Conservation (phyloP, 92 coral and sea anemone genomes). For the Ricordea florida region DNA sequence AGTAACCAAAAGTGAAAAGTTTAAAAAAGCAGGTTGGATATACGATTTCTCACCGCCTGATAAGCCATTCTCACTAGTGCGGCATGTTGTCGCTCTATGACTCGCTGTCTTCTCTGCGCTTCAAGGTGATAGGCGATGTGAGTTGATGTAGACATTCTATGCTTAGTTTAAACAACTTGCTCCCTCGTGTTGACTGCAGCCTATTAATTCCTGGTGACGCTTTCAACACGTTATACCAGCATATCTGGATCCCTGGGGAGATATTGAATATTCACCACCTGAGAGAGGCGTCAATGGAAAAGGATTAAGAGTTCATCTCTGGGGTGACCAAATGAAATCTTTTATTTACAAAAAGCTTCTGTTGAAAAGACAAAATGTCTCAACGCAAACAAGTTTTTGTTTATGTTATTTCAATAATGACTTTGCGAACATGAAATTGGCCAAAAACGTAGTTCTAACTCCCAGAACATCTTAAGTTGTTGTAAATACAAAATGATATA, state of each 20-base stretch:
- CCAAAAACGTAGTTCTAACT: too few relatives aligned
- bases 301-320: constrained; percentile 1
- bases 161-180: neutral
- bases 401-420: too few relatives aligned
- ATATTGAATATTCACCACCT: neutral
- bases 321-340: constrained; percentile 4
- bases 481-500: too few relatives aligned
- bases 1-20: too few relatives aligned
- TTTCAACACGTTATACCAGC: neutral
- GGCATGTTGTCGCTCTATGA: constrained; percentile 77
- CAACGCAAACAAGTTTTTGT: constrained; percentile 1
- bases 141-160: constrained; percentile 3
- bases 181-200: neutral
- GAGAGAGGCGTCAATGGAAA: neutral
- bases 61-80: constrained; percentile 52
- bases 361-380: neutral
- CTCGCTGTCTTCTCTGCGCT: constrained; percentile 81
- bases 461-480: too few relatives aligned
- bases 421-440: too few relatives aligned
- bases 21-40: too few relatives aligned
- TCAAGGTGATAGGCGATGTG: constrained; percentile 79
- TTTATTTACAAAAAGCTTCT: neutral
- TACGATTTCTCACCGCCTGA: constrained; percentile 59
- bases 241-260: neutral
- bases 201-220: neutral